These are phyloP conservation scores for Ispidina lecontei DNA, from an alignment of 2,797 vertebrate species.

Conservation along the genomic window DNA sequence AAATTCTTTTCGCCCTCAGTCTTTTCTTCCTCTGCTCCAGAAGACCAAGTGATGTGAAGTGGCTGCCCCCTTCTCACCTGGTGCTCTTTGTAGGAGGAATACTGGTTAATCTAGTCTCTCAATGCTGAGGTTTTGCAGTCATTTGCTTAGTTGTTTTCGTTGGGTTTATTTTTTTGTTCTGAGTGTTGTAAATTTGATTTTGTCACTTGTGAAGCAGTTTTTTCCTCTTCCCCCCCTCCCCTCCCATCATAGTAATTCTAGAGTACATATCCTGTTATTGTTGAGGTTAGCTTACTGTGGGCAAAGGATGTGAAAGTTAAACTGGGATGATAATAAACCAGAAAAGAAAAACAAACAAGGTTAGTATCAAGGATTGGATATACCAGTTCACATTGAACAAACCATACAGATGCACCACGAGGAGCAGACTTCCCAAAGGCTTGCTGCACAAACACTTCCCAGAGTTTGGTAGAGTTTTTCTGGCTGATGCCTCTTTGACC, in stretches of 20 bases:
- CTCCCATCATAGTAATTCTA: background rate
- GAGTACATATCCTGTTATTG: background rate
- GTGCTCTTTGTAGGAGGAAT: background rate
- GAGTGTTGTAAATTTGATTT: background rate
- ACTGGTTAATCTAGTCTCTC: background rate
- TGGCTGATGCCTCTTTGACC: background rate
- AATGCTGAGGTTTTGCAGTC: background rate
- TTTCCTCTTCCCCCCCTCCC: background rate
- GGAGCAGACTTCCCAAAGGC: background rate
- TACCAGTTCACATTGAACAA: background rate
- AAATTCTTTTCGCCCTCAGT: background rate
- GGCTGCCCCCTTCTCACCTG: background rate
- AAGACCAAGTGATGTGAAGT: background rate
- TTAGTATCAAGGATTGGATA: background rate
- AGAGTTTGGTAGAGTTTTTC: background rate
- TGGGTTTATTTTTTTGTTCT: background rate
- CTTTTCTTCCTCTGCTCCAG: background rate
- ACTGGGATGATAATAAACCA: background rate
- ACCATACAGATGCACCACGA: background rate
- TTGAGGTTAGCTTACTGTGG: background rate
- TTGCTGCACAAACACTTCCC: background rate
- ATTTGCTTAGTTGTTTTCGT: background rate
- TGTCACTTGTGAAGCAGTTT: background rate
- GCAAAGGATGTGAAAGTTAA: slow-evolving; percentile 7
- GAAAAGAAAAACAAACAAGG: slow-evolving; percentile 7